Evolutionary conservation across 2,888 invertebrate species (phyloP), one percentile per base, ranked within the genome.

Genomic region (Pristionchus mayeri): DNA sequence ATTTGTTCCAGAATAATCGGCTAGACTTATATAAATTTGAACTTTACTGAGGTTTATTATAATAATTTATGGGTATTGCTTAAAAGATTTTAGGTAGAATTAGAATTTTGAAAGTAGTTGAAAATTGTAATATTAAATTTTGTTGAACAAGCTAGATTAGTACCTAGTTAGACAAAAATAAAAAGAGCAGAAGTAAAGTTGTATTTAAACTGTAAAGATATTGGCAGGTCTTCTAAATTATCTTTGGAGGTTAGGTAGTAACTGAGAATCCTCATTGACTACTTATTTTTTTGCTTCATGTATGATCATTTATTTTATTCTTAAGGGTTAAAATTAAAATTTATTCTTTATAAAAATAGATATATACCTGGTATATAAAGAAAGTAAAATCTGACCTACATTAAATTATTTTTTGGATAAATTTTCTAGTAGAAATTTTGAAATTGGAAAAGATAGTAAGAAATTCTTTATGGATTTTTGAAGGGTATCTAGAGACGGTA

Each of bases 1-100:
- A 87, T 86, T 89, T 89, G 89, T 90, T 90, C 89, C 89, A 89
- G 89, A 89, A 89, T 89, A 89, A 89, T 89, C 89, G 89, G 89
- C 88, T 90, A 90, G 85, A 86, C 89, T 89, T 87, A 86, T 88
- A 88, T 86, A 89, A 88, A 84, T 86, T 88, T 90, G 86, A 87
- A 87, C 88, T 90, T 89, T 89, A 88, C 87, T 90, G 86, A 84
- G 89, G 84, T 89, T 87, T 85, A 87, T 87, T 87, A 87, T 87
- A 86, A 87, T 85, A 78, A 63, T 54, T 30, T 82, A 82, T 6
- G 18, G 18, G 60, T 75, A 54, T 52, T 83, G 52, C 60, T 87
- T 87, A 84, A 85, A 85, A 57, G 50, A 85, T 88, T 86, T 86
- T 63, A 86, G 85, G 87, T 89, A 87, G 86, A 87, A 88, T 89